phyloP scores from a whole-genome alignment of 2,113 vertebrate genomes.

The Todiramphus chloris region DNA sequence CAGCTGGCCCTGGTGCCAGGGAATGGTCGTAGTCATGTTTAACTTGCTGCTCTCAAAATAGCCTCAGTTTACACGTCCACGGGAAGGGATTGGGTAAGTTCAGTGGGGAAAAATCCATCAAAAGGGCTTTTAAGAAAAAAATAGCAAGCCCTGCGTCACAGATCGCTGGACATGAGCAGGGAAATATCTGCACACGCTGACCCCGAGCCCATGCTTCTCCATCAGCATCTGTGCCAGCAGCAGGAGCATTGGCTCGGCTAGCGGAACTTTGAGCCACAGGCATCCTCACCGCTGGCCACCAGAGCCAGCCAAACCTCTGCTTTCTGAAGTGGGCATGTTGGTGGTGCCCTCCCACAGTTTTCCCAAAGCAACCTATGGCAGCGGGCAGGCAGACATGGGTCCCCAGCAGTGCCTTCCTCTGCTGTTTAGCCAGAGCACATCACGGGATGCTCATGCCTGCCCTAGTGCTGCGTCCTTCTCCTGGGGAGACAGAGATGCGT shows the following conservation, averaged over 20 bases:
- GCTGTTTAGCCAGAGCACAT: not conserved
- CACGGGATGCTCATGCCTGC: not conserved
- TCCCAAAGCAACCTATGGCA: not conserved
- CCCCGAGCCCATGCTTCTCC: accelerated
- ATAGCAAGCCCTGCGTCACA: not conserved
- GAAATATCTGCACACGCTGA: not conserved
- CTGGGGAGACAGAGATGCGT: not conserved
- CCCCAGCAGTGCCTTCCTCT: not conserved
- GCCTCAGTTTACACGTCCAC: not conserved
- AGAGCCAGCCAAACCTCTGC: not conserved
- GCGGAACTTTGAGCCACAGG: accelerated
- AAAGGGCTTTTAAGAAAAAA: not conserved
- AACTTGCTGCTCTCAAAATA: conserved; percentile 53
- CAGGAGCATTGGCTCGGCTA: not conserved
- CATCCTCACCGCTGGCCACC: not conserved
- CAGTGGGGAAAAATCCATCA: conserved; percentile 33
- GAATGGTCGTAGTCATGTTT: not conserved
- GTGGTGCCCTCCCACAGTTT: not conserved
- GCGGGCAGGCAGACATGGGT: accelerated
- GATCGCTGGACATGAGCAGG: accelerated
- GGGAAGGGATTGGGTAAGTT: conserved; percentile 16
- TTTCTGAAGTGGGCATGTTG: not conserved
- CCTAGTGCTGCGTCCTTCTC: not conserved
- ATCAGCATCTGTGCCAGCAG: not conserved
- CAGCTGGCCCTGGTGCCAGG: conserved; percentile 14